Base-by-base conservation (phyloP, 2,797 vertebrate genomes). In the Xenentodon cancila region DNA sequence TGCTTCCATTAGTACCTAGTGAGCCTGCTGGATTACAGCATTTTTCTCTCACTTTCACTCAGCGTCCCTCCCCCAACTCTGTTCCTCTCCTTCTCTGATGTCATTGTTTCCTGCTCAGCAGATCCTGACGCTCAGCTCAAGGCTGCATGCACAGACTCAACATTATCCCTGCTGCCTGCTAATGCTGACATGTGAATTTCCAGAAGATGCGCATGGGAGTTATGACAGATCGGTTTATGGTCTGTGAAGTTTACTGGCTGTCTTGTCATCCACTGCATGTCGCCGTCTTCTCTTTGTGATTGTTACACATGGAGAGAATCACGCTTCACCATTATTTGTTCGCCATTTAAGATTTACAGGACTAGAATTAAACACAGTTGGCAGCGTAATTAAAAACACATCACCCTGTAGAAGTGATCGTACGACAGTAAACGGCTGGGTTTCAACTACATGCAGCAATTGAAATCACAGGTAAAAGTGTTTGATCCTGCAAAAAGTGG, bases 1-100 rank as follows among this genome's bases (percentile, higher is more conserved):
- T 55, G 66, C 80, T 88, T 89, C 91, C 91, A 90, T 90, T 82
- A 84, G 91, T 85, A 92, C 92, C 92, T 88, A 76, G 91, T 81
- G 91, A 93, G 88, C 92, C 92, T 93, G 82, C 88, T 91, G 90
- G 91, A 89, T 89, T 83, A 71, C 78, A 71, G 70, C 53, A 55
- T 46, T 71, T 81, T 74, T 82, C 70, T 81, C 71, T 77, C 64
- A 45, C 79, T 81, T 68, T 60, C 40, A 56, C 76, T 56, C 18
- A 15, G 52, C 71, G 49, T 70, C 80, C 79, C 77, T 71, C 77
- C 76, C 82, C 76, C 73, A 40, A 54, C 81, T 54, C 68, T 50
- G 50, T 51, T 64, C 47, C 59, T 55, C 48, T 65, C 65, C 13
- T 58, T 71, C 71, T 79, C 80, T 88, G 86, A 87, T 90, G 87